Evolutionary conservation across 2,888 invertebrate species (phyloP).

Genomic region (Eulithis prunata): DNA sequence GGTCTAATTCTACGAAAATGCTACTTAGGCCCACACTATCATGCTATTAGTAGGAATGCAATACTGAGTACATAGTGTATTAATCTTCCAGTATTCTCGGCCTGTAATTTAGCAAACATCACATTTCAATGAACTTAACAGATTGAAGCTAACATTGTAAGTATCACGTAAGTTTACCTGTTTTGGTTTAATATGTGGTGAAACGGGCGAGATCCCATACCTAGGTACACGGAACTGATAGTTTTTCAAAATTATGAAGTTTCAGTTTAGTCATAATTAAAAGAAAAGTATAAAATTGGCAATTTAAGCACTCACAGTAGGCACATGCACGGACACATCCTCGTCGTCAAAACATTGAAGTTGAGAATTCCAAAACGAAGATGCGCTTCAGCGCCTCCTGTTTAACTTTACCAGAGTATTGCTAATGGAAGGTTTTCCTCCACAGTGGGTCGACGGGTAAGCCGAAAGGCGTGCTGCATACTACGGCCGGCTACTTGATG

Average conservation of each 20-base stretch:
- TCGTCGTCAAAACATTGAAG: neutral
- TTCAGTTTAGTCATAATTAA: too few species aligned
- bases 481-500: constrained; percentile 96
- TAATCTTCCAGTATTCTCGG: too few species aligned
- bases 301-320: neutral
- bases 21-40: too few species aligned
- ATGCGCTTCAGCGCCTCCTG: neutral
- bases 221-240: neutral
- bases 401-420: constrained; percentile 35
- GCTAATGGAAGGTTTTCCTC: constrained; percentile 42
- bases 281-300: neutral
- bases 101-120: too few species aligned
- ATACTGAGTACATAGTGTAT: too few species aligned
- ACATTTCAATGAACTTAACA: too few species aligned
- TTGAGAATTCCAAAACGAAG: neutral
- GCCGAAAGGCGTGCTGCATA: constrained; percentile 98
- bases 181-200: neutral
- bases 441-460: constrained; percentile 96
- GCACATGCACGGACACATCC: neutral
- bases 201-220: neutral
- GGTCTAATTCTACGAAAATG: too few species aligned
- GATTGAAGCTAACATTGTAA: neutral
- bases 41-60: too few species aligned
- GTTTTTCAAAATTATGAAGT: too few species aligned
- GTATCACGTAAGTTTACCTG: constrained; percentile 1